A percentile compares a stretch with the other conserved stretches of the same genome.
Conservation (phyloP, 2,888 invertebrate genomes). For the Itoplectis maculator region DNA sequence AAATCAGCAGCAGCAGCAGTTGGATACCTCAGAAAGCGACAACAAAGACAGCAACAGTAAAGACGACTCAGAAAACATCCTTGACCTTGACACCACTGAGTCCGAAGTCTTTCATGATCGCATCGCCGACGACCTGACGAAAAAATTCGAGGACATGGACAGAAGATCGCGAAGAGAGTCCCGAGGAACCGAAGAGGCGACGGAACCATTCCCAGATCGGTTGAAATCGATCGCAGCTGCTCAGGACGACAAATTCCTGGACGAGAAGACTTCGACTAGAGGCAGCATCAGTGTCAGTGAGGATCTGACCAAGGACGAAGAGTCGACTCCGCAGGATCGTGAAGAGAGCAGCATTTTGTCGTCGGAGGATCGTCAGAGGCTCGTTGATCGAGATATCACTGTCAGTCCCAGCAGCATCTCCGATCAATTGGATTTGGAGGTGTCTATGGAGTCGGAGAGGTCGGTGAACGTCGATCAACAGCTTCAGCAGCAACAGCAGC, state of each 20-base stretch:
- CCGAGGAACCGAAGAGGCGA: slow-evolving; percentile 67
- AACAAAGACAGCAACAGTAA: slow-evolving; percentile 66
- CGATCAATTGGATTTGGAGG: slow-evolving; percentile 80
- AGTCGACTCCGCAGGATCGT: slow-evolving; percentile 76
- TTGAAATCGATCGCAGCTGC: slow-evolving; percentile 53
- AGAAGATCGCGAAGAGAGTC: slow-evolving; percentile 61
- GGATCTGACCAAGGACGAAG: slow-evolving; percentile 81
- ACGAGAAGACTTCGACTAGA: slow-evolving; percentile 74
- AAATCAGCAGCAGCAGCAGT: too few species aligned
- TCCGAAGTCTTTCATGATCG: slow-evolving; percentile 76
- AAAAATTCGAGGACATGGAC: slow-evolving; percentile 77
- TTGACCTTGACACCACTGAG: slow-evolving; percentile 67
- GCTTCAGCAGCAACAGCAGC: too few species aligned
- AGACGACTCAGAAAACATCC: slow-evolving; percentile 70
- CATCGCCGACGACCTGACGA: slow-evolving; percentile 80
- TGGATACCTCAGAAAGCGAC: slow-evolving; percentile 59
- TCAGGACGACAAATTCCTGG: slow-evolving; percentile 71
- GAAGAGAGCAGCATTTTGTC: slow-evolving; percentile 76
- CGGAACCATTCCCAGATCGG: slow-evolving; percentile 54
- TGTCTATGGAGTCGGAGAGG: slow-evolving; percentile 72
- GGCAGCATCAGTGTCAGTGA: slow-evolving; percentile 80
- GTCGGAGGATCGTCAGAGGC: slow-evolving; percentile 74
- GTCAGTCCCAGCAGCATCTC: slow-evolving; percentile 82
- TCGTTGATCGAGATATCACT: slow-evolving; percentile 78
- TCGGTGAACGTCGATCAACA: slow-evolving; percentile 73